Evolutionary conservation across 2,113 vertebrate species (phyloP), one percentile per base, ranked within the genome.

Genomic region (Todiramphus chloris): DNA sequence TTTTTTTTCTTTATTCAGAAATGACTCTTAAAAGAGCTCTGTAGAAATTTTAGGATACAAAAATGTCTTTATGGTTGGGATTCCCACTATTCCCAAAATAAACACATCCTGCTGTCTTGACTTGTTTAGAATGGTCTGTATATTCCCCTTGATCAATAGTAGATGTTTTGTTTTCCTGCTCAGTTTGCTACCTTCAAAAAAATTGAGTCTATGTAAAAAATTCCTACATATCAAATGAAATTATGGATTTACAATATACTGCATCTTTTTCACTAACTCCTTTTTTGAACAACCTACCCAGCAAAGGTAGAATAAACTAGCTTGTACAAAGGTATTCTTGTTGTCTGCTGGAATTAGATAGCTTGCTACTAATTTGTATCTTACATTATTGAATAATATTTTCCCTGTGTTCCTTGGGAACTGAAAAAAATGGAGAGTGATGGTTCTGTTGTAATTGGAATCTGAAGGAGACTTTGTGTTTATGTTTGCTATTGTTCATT

Each of bases 401-500:
- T 83, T 67, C 13, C 16, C 16, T 9, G 5, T 59, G 12, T 74
- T 93, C 23, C 76, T 50, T 41, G 43, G 39, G 41, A 92, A 91
- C 17, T 81, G 59, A 75, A 88, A 75, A 69, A 93, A 80, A 87
- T 50, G 23, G 59, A 63, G 46, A 89, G 33, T 67, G 53, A 92
- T 72, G 48, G 25, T n/a, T 67, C 39, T 93, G 33, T 51, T 82
- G 30, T 50, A 86, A 79, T 80, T 75, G 76, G 60, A 93, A 90
- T 70, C 51, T 87, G 85, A 85, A 92, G 66, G 30, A 90, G 27
- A 77, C 15, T 86, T 86, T 51, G 30, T 70, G 30, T 94, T 91
- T 85, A 53, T 93, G 51, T 69, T 93, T 94, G 37, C 59, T 77
- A 59, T 93, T 96, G 75, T 87, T 93, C 63, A 86, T 94, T 93